Base-by-base conservation (phyloP, 2,797 vertebrate species). In the Macropus fuliginosus region DNA sequence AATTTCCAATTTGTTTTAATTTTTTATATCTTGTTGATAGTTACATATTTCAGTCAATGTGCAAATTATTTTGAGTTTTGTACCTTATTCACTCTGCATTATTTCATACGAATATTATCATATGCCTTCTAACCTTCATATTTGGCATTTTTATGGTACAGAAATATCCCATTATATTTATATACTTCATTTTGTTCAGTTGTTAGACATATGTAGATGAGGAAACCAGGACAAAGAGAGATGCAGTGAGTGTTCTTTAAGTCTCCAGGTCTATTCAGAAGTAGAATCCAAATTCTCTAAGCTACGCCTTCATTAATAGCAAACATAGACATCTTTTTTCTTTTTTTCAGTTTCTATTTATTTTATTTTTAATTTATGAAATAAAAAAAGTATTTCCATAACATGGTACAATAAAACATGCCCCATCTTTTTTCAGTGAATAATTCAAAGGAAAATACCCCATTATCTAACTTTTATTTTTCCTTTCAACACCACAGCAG, bases 391-490 rank as follows among this genome's bases (percentile, higher is more conserved):
- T 0, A 56, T 56, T 56, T 56, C 24, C 56, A 56, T 28, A 56
- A 21, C 91, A 90, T 18, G 52, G 46, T 9, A 94, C 54, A 95
- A 93, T 92, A 56, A 90, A 96, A 95, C 74, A 9, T 5, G 18
- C 52, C 10, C 27, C 56, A n/a, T 10, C 66, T 94, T 91, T 74
- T 94, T 96, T 92, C 54, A 94, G 74, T 91, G 24, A 97, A 12
- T 55, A 55, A n/a, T 66, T 66, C 92, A 24, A 16, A 95, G n/a
- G 34, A 50, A 91, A 94, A 52, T 11, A n/a, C 92, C 91, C 94
- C 62, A 91, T 62, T 93, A 81, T 81, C 29, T 91, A 54, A 93
- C 92, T 91, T 97, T 18, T n/a, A 16, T 66, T 55, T 96, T 89
- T 91, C 92, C 27, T 59, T 94, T 95, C 54, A 74, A 55, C 55